phyloP scores from a whole-genome alignment of 2,888 invertebrate species.

The Exephanes ischioxanthus region DNA sequence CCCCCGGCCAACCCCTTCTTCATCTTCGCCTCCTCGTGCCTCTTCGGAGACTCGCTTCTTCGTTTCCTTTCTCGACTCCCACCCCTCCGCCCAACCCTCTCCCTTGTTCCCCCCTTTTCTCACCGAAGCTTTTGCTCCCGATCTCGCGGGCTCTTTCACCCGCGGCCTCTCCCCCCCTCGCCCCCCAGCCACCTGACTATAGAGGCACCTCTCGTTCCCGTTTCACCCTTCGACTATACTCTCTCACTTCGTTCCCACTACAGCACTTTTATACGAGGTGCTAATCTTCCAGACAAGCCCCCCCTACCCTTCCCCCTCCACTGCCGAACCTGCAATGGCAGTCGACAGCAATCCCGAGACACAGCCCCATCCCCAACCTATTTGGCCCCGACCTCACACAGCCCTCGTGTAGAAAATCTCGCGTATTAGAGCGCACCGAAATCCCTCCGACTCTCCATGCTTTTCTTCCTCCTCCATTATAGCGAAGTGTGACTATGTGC shows the following conservation, averaged over 20 bases:
- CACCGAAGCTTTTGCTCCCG: slow-evolving; percentile 61
- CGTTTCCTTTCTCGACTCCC: slow-evolving; percentile 47
- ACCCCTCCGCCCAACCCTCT: slow-evolving; percentile 8
- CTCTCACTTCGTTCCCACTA: slow-evolving; percentile 77
- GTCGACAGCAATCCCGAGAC: slow-evolving; percentile 56
- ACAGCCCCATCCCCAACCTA: slow-evolving; percentile 63
- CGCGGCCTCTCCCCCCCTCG: slow-evolving; percentile 43
- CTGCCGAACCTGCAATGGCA: slow-evolving; percentile 52
- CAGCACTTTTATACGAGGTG: slow-evolving; percentile 84
- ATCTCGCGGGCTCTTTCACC: slow-evolving; percentile 59
- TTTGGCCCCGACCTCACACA: slow-evolving; percentile 66
- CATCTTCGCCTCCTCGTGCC: slow-evolving; percentile 51
- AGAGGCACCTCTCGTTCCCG: slow-evolving; percentile 40
- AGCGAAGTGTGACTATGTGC: slow-evolving; percentile 45
- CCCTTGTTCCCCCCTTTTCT: slow-evolving; percentile 26
- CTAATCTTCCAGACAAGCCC: slow-evolving; percentile 84
- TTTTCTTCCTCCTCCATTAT: slow-evolving; percentile 61
- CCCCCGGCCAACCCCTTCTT: slow-evolving; percentile 61
- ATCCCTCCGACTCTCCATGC: slow-evolving; percentile 56
- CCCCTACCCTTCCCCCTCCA: slow-evolving; percentile 42
- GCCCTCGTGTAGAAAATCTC: slow-evolving; percentile 64
- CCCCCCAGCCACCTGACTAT: slow-evolving; percentile 55
- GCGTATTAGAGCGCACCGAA: slow-evolving; percentile 61
- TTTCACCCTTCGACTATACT: slow-evolving; percentile 50
- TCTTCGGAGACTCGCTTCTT: slow-evolving; percentile 57